Base-by-base conservation (phyloP, 2,113 vertebrate genomes). In the Chrysochloris asiatica region DNA sequence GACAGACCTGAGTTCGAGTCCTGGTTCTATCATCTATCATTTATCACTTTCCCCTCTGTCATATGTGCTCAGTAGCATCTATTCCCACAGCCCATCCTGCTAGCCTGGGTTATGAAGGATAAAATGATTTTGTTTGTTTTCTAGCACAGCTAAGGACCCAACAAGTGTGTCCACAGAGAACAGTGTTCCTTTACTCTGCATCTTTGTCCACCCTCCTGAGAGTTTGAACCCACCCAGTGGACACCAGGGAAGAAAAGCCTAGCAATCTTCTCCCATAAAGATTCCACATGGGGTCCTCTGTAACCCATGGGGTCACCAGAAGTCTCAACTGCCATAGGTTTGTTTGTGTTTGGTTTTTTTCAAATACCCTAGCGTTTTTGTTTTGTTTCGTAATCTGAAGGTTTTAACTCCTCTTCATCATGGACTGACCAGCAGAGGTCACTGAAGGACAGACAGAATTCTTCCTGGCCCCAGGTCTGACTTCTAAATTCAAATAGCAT, bases 371-470 rank as follows among this genome's bases (percentile, higher is more conserved):
- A n/a, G 24, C 10, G 7, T 36, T 41, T 80, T 80, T 38, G 33
- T 22, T 10, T 63, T 83, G 80, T 82, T 78, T 78, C 38, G 19
- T 17, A 65, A 67, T 81, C 16, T 21, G 8, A 43, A 71, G 1
- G 4, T 76, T 91, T 56, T 86, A 77, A 54, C 4, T 22, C 41
- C 6, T 63, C 28, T 48, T 77, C 26, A 67, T 72, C 61, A 54
- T 28, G 8, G 6, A 71, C 78, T 45, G 47, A 83, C 96, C 96
- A 96, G 96, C 94, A 97, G 96, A 97, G 94, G 95, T 84, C 94
- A 83, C 79, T 83, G 88, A 89, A 96, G 67, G 80, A 95, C 95
- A 97, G 83, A 84, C 33, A 56, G 95, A 94, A 69, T 80, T 81
- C 86, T 80, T 54, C 24, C 26, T n/a, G 10, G 33, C 33, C 12